Evolutionary conservation across 2,888 invertebrate genomes (phyloP), one percentile per base, ranked within the genome.

Genomic region (Melolontha melolontha): DNA sequence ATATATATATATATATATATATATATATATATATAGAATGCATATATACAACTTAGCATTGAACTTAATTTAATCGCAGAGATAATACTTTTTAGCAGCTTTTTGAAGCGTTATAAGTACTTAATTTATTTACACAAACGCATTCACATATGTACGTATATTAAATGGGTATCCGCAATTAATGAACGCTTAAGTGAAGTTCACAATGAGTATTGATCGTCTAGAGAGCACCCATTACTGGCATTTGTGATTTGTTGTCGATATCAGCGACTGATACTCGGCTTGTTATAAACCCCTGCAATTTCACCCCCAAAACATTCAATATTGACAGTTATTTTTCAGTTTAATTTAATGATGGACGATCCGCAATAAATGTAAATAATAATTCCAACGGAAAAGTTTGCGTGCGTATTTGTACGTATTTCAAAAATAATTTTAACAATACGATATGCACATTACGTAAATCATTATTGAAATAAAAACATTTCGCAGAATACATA

Each of bases 191-290:
- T 71, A 71, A 71, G 68, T 71, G 70, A 64, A 54, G 66, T 64
- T 69, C 78, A 79, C 79, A 80, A 80, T 80, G 77, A 77, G 77
- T 80, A 80, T 80, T 79, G 80, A 80, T 80, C 79, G 77, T 74
- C 74, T 75, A 70, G 73, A 70, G 73, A 72, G 74, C 74, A 74
- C 72, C 74, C 74, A 77, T 76, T 73, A 77, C 76, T 79, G 79
- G 77, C 79, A 77, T 79, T 79, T 78, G 78, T 80, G 80, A 80
- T 79, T 80, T 80, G 78, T 78, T 79, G 80, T 80, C 78, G 77
- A 79, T 79, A 78, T 78, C 78, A 78, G 74, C 75, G 74, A 70
- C 66, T 51, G 57, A 57, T 62, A 62, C 62, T 67, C 41, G 47
- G 63, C 67, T 55, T 64, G 67, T 63, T 54, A 63, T 63, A 67